A percentile compares a stretch with the other conserved stretches of the same genome.
Evolutionary conservation across 2,888 invertebrate species (phyloP).

Genomic region (Eilema sororculum): DNA sequence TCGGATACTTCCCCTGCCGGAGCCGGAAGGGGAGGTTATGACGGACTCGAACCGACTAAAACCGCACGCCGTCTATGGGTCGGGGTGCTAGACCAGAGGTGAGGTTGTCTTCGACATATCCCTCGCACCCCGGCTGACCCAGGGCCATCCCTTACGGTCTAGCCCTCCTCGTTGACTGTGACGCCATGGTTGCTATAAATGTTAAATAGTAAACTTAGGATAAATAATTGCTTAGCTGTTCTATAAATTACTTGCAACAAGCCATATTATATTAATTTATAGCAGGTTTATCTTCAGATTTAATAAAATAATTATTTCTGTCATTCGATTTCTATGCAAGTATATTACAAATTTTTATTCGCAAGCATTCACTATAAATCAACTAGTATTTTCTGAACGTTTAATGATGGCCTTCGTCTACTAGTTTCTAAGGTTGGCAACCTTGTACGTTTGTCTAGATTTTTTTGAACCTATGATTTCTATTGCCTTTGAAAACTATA

Average conservation of each 20-base stretch:
- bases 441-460: slow-evolving; percentile 20
- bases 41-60: too few species aligned
- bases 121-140: too few species aligned
- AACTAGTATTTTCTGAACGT: slow-evolving; percentile 12
- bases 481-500: neutral
- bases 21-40: too few species aligned
- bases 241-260: neutral
- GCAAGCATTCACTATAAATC: neutral
- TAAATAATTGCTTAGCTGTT: neutral
- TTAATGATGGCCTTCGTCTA: slow-evolving; percentile 53
- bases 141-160: too few species aligned
- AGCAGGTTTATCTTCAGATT: neutral
- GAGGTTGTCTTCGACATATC: too few species aligned
- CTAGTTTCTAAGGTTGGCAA: slow-evolving; percentile 23
- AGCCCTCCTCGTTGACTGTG: too few species aligned
- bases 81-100: too few species aligned
- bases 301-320: neutral
- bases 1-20: too few species aligned
- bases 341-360: slow-evolving; percentile 1
- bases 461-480: slow-evolving; percentile 10
- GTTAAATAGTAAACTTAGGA: neutral
- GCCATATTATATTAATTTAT: neutral
- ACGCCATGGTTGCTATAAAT: neutral
- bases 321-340: neutral
- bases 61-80: too few species aligned